These are phyloP conservation scores for Aegithalos caudatus DNA, from an alignment of 2,113 vertebrate species.

Conservation along the genomic window DNA sequence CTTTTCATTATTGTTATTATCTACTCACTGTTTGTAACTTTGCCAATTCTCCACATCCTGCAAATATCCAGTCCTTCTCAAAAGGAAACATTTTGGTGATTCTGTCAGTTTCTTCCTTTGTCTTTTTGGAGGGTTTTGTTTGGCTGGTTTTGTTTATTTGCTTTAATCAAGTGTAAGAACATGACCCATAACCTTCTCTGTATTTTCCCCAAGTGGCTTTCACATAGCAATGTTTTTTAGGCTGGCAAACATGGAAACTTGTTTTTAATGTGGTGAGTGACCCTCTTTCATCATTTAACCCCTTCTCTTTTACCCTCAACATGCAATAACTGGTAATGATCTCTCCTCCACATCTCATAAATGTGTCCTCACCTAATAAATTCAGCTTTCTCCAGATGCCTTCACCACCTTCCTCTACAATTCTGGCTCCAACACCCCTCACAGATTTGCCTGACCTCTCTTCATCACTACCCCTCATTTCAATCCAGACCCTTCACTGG, in stretches of 20 bases:
- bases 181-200: rapidly evolving
- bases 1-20: neutral
- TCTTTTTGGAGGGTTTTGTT: neutral
- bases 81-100: neutral
- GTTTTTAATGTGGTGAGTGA: neutral
- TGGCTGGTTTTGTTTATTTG: neutral
- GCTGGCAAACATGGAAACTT: neutral
- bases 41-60: neutral
- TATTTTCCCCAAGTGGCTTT: neutral
- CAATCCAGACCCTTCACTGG: neutral
- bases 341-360: neutral
- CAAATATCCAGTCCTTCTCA: neutral
- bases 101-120: neutral
- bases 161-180: neutral
- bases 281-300: neutral
- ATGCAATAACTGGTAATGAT: neutral
- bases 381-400: neutral
- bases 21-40: neutral
- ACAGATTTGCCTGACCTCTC: neutral
- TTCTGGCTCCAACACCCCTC: neutral
- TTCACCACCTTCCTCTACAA: neutral
- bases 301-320: neutral
- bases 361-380: neutral
- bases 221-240: neutral
- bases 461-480: neutral